These are phyloP conservation scores for Stomorhina lunata DNA, from an alignment of 2,888 invertebrate genomes.

Conservation along the genomic window DNA sequence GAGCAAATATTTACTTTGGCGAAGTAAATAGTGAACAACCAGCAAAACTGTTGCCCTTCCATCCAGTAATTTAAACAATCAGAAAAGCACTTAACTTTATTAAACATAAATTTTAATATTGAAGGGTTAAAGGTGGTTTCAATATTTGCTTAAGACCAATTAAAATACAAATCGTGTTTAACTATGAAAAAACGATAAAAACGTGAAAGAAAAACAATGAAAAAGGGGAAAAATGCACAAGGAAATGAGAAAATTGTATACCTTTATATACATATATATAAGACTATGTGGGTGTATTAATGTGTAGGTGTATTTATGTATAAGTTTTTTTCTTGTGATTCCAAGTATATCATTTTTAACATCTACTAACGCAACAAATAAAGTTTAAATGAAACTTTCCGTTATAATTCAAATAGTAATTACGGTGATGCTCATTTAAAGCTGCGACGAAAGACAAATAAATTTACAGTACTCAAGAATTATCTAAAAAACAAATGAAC, in stretches of 20 bases:
- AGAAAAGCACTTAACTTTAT: slow-evolving; percentile 58
- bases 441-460: slow-evolving; percentile 4
- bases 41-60: slow-evolving; percentile 20
- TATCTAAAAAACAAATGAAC: slow-evolving; percentile 29
- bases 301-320: too few species aligned
- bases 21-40: slow-evolving; percentile 3
- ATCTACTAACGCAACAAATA: too few species aligned
- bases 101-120: slow-evolving; percentile 44
- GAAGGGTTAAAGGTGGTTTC: slow-evolving; percentile 71
- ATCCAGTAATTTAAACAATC: slow-evolving; percentile 52
- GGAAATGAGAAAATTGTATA: slow-evolving; percentile 11
- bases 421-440: slow-evolving; percentile 43
- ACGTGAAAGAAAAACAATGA: slow-evolving; percentile 34
- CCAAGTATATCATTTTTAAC: neutral
- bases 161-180: slow-evolving; percentile 67
- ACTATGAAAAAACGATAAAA: slow-evolving; percentile 37
- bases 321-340: neutral
- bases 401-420: slow-evolving; percentile 29
- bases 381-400: slow-evolving; percentile 11
- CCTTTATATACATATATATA: neutral
- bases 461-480: slow-evolving; percentile 7
- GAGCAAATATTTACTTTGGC: slow-evolving; percentile 22
- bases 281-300: neutral
- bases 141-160: slow-evolving; percentile 70
- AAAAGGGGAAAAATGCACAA: slow-evolving; percentile 26